These are phyloP conservation scores for Megalops cyprinoides DNA, from an alignment of 2,797 vertebrate genomes.

Conservation along the genomic window DNA sequence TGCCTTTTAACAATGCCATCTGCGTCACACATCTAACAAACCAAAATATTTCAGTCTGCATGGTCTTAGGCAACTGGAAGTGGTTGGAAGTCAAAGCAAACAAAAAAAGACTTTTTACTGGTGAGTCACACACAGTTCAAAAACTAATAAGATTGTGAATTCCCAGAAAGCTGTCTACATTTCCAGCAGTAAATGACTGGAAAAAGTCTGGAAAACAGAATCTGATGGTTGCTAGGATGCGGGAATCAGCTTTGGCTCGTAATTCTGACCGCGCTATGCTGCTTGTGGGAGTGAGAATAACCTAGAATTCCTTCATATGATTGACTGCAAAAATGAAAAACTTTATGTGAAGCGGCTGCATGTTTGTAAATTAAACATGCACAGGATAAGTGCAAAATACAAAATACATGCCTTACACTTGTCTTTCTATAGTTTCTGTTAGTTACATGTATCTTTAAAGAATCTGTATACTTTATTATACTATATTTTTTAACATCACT, in stretches of 20 bases:
- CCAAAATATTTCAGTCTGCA: background rate
- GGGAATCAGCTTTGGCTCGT: background rate
- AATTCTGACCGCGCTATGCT: conserved; percentile 4
- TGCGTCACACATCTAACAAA: background rate
- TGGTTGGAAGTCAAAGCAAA: conserved; percentile 17
- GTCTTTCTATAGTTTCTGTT: no score
- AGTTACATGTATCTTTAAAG: conserved; percentile 9
- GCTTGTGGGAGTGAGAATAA: background rate
- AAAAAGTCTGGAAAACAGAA: background rate
- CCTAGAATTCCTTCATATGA: background rate
- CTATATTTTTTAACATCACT: conserved; percentile 28
- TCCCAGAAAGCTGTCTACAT: conserved; percentile 11
- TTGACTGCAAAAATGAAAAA: background rate
- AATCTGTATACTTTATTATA: conserved; percentile 5
- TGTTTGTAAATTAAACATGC: background rate
- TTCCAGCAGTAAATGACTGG: background rate
- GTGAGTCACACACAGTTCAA: conserved; percentile 11
- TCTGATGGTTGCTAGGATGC: conserved; percentile 16
- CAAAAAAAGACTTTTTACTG: conserved; percentile 14
- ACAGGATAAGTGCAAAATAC: background rate
- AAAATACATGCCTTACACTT: background rate
- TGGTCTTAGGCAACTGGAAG: background rate
- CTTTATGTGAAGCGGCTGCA: background rate
- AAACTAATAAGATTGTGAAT: conserved; percentile 16
- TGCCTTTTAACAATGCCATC: background rate